Base-by-base conservation (phyloP, 2,797 vertebrate genomes). In the Remorina albescens region DNA sequence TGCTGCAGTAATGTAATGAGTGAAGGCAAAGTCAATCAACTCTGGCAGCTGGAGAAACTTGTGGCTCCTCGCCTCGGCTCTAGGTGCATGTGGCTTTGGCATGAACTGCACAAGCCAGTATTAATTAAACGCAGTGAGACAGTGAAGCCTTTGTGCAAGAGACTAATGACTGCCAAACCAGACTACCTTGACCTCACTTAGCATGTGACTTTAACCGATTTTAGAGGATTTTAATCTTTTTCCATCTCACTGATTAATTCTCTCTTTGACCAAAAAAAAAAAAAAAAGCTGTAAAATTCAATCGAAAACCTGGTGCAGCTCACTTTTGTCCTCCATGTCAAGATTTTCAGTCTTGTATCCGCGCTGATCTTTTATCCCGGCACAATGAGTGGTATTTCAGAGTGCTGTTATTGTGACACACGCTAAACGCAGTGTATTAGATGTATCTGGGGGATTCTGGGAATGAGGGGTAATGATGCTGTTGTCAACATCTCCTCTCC, bases 61-160 rank as follows among this genome's bases (percentile, higher is more conserved):
- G 49, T 3, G 53, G 55, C 60, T 67, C 47, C 54, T 66, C 8
- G 26, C 60, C 77, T 68, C 67, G 60, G 66, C 68, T 80, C 53
- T 25, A 66, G 66, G 77, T 72, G 67, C 37, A 41, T 58, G 74
- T 75, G 78, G 54, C 82, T 84, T 49, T 37, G 65, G 60, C 76
- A 74, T 77, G 68, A 87, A 86, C 83, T 49, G 79, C 76, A 55
- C 71, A 59, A 64, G 67, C 77, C 81, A 46, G 65, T 76, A 79
- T 92, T 93, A 93, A 93, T 94, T 92, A 93, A 89, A 90, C 82
- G 78, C 76, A 42, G 68, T n/a, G 71, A 89, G 78, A 84, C 83
- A 81, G 76, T 78, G 70, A 83, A 87, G 76, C 54, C 78, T 90
- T 89, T 85, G 70, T 80, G 80, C 56, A 42, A 37, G 71, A 85